Evolutionary conservation across 2,797 vertebrate species (phyloP), one percentile per base, ranked within the genome.

Genomic region (Lepus oiostolus): DNA sequence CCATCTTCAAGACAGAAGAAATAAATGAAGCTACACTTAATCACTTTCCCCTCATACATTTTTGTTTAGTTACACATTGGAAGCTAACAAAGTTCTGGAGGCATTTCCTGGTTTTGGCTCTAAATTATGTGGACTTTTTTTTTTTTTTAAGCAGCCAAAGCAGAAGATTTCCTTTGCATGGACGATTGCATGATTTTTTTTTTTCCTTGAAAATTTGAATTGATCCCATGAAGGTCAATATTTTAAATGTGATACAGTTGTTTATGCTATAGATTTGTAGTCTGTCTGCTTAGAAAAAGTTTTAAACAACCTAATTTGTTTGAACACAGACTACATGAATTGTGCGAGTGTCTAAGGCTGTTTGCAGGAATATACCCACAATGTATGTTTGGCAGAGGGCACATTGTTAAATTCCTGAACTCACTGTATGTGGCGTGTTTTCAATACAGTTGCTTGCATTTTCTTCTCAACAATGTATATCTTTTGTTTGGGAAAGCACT

Each of bases 281-380:
- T 97, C 94, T 96, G 88, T 95, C 92, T 96, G 68, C 96, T 98
- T 96, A 98, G 97, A 96, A 96, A 96, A 88, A 89, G 42, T 80
- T 96, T 97, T 96, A 96, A 96, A 96, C 84, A 76, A 97, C 67
- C 98, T 98, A 98, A 98, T 98, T 98, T 98, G 98, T 98, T 98
- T 98, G 98, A 98, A 98, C 98, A 85, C 98, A 98, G 98, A 98
- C 98, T 97, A 98, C 98, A 95, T 97, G 97, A 97, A 96, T 98
- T 98, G 96, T 98, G 96, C 98, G 98, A 98, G 95, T 98, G 97
- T 98, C 93, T 97, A 96, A 97, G 93, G 91, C 90, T 98, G 98
- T 98, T 98, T 97, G 97, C 97, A 98, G 98, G 97, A 98, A 97
- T 98, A 98, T 98, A 98, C 98, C 98, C 97, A 97, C 97, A 10